Evolutionary conservation across 2,888 invertebrate species (phyloP), one percentile per base, ranked within the genome.

Genomic region (Cremastinae sp.): DNA sequence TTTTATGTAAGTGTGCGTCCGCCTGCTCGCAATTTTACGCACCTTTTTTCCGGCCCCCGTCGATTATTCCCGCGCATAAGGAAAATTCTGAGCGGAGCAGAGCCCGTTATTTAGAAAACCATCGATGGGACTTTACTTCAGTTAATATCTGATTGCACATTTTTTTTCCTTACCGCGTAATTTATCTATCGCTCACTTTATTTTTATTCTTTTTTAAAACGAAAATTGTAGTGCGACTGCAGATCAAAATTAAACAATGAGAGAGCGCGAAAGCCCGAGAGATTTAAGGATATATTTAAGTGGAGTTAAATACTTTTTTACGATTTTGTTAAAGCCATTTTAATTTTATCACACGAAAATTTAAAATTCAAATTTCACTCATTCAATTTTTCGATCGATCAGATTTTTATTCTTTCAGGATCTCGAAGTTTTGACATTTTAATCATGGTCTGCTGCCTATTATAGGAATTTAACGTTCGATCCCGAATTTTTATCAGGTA

Each of bases 91-190:
- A 20, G 66, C 73, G 72, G 79, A 71, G 76, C 74, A 56, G 78
- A n/a, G n/a, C n/a, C n/a, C 75, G 81, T 28, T 3, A 83, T 82
- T 83, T 83, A 83, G 81, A 82, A 81, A 82, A 84, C 75, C 78
- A 80, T 82, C 81, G 80, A 81, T 80, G 75, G 70, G 66, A 72
- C 71, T 65, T 73, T 65, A 65, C 74, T 8, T 8, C 1, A 49
- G 28, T 28, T 28, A 28, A 28, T 28, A 43, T 61, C 22, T 9
- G 28, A 43, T 28, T 28, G 28, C 28, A 5, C 2, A 28, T 28
- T 28, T 28, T 28, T 5, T 5, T 20, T 28, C 22, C 38, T 58
- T n/a, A n/a, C n/a, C n/a, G 47, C 16, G 12, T 16, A 41, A n/a
- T 41, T 41, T 5, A 2, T 41, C 12, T 9, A 41, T 41, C 41